phyloP scores from a whole-genome alignment of 1,140 invertebrate genomes.

The Temnothorax longispinosus region DNA sequence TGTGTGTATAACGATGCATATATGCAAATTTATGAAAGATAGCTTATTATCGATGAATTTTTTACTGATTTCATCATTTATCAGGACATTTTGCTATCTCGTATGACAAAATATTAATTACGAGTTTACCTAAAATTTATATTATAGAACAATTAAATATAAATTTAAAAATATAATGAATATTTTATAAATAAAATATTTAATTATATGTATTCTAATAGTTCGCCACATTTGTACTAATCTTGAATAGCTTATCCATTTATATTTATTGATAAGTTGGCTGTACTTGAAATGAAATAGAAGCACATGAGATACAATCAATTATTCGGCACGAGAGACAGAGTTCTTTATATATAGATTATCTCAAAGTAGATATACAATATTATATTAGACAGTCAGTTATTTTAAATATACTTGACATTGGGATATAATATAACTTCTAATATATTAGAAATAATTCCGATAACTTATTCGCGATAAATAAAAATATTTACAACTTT shows the following conservation, averaged over 20 bases:
- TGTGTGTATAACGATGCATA: not conserved
- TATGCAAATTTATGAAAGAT: not conserved
- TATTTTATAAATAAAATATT: not conserved
- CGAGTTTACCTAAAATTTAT: not conserved
- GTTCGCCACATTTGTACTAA: not conserved
- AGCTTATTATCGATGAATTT: not conserved
- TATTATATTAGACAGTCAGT: not conserved
- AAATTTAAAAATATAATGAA: not conserved
- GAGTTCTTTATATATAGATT: not conserved
- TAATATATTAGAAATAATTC: not conserved
- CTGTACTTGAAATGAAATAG: not conserved
- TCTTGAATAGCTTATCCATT: not conserved
- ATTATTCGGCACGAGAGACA: not conserved
- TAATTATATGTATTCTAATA: not conserved
- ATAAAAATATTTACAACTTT: not conserved
- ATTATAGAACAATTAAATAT: not conserved
- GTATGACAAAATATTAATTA: not conserved
- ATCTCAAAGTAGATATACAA: not conserved
- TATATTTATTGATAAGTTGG: not conserved
- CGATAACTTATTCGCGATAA: not conserved
- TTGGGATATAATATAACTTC: not conserved
- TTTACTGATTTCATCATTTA: not conserved
- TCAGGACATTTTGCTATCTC: not conserved
- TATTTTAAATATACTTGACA: not conserved
- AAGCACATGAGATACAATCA: not conserved